Conservation (phyloP, 2,888 invertebrate genomes). For the Thera britannica region DNA sequence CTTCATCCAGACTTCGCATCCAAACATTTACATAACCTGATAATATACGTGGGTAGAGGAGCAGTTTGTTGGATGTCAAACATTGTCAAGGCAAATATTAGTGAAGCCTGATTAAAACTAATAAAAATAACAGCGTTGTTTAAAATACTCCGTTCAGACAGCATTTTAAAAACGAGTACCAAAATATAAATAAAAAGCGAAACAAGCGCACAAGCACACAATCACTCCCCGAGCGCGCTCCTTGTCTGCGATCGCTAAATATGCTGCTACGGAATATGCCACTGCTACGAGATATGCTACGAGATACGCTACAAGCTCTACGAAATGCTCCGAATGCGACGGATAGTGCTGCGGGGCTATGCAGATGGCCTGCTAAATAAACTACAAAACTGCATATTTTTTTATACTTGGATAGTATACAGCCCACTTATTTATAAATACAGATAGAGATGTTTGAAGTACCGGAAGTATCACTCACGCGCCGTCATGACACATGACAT, state of each 20-base stretch:
- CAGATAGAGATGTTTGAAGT: too few relatives aligned
- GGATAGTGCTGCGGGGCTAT: constrained; percentile 4
- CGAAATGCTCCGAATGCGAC: constrained; percentile 20
- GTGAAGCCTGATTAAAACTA: background rate
- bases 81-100: background rate
- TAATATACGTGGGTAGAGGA: too few relatives aligned
- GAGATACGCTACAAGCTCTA: constrained; percentile 20
- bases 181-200: constrained; percentile 19
- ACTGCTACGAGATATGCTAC: constrained; percentile 28
- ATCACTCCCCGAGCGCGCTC: constrained; percentile 22
- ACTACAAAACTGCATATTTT: background rate
- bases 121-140: background rate
- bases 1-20: too few relatives aligned
- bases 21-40: too few relatives aligned
- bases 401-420: too few relatives aligned
- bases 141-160: constrained; percentile 9
- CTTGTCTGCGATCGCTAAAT: constrained; percentile 29
- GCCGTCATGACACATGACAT: too few relatives aligned
- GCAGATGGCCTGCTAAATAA: background rate
- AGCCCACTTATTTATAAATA: too few relatives aligned
- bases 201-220: constrained; percentile 16
- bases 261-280: constrained; percentile 23
- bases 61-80: too few relatives aligned
- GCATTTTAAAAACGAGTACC: constrained; percentile 7
- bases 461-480: too few relatives aligned